Conservation (phyloP, 2,888 invertebrate species). For the Schizotus pectinicornis region DNA sequence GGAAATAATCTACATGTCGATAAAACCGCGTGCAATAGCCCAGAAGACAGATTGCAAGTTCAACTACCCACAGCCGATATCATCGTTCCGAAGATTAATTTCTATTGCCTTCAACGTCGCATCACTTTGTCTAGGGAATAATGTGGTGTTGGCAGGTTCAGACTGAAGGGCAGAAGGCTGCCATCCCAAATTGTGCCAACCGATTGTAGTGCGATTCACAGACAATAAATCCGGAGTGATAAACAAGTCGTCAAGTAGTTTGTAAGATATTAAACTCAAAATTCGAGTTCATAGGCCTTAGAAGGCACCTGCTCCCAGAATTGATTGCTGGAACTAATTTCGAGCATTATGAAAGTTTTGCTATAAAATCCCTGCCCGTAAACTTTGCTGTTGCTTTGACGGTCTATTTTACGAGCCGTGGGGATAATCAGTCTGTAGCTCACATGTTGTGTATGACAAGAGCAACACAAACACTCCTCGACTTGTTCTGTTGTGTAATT, state of each 20-base stretch:
- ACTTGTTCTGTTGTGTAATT: too few relatives aligned
- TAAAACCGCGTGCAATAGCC: too few relatives aligned
- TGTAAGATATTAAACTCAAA: slow-evolving; percentile 8
- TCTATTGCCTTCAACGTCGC: too few relatives aligned
- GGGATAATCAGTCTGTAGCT: slow-evolving; percentile 12
- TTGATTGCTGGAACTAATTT: slow-evolving; percentile 17
- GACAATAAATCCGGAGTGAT: background rate
- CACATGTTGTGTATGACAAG: slow-evolving; percentile 10
- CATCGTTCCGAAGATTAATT: too few relatives aligned
- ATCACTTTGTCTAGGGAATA: too few relatives aligned
- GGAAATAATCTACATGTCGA: too few relatives aligned
- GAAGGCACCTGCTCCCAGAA: slow-evolving; percentile 16
- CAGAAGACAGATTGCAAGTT: too few relatives aligned
- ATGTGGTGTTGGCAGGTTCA: too few relatives aligned
- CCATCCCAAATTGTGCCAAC: too few relatives aligned
- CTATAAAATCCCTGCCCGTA: slow-evolving; percentile 15
- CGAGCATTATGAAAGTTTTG: slow-evolving; percentile 13
- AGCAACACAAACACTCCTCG: slow-evolving; percentile 1
- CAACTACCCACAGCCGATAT: too few relatives aligned
- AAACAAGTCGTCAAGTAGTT: slow-evolving; percentile 12
- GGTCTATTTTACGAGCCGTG: slow-evolving; percentile 17
- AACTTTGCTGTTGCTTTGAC: slow-evolving; percentile 16
- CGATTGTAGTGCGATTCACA: too few relatives aligned
- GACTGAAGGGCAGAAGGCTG: too few relatives aligned
- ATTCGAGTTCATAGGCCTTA: slow-evolving; percentile 10